Evolutionary conservation across 2,888 invertebrate species (phyloP), one percentile per base, ranked within the genome.

Genomic region (Punctoribates punctum): DNA sequence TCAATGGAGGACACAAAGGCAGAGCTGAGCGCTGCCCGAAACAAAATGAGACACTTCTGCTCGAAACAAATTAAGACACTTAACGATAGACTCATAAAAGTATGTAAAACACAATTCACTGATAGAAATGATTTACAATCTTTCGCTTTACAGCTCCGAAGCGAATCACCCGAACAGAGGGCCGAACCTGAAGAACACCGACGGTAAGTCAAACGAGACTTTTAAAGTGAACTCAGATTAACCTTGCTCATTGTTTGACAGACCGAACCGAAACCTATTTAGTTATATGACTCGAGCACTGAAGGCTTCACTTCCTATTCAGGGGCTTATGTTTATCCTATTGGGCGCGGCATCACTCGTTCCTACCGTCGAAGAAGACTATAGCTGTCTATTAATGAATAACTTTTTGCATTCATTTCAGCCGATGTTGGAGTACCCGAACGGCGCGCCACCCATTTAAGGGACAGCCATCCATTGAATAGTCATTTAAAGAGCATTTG

Each of bases 311-410:
- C 87, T 96, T 80, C 96, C 96, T 74, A 92, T 98, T 84, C 96
- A 98, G 86, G 94, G 95, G 78, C 86, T 98, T 82, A 91, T 98
- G 87, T 88, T 97, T 81, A 87, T 97, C 78, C 88, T 98, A 81
- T 88, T 98, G 82, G 96, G 96, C 77, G 92, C 94, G 78, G 96
- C 96, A 74, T 92, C 95, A 74, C 87, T 98, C 81, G 92, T 97
- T 75, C 95, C 95, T 6, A 89, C 91, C 79, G 85, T 85, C 79
- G 92, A 92, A 85, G 90, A 91, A 82, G 93, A 93, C 83, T 92
- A 91, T 84, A 89, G 90, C 79, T 92, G 94, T 84, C 90, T 91
- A 85, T 88, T 95, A 83, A 88, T 91, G 81, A 93, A 93, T 85
- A 90, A 90, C 81, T 89, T 93, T 81, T 90, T 91, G 25, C 87